Evolutionary conservation across 2,888 invertebrate genomes (phyloP).

Genomic region (Callosobruchus maculatus): DNA sequence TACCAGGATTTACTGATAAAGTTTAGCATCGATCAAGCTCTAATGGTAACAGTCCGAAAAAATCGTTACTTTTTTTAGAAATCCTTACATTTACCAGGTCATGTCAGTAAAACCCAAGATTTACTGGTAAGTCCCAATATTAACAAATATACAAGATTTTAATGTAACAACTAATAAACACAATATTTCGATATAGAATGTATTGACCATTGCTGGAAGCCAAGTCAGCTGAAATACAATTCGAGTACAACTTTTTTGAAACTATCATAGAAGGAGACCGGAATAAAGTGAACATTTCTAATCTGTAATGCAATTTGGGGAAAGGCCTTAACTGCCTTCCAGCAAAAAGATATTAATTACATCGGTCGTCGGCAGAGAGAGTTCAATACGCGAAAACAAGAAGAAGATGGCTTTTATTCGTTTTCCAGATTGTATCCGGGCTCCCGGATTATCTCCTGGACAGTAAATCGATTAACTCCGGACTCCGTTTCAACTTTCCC

Average conservation of each 20-base stretch:
- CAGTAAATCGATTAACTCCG: neutral
- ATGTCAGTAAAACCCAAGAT: too few species aligned
- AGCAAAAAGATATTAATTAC: slow-evolving; percentile 35
- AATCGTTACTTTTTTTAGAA: too few species aligned
- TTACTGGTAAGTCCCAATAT: too few species aligned
- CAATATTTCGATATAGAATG: neutral
- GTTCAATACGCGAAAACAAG: slow-evolving; percentile 25
- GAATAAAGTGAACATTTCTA: neutral
- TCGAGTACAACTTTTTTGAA: neutral
- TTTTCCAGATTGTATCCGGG: slow-evolving; percentile 3
- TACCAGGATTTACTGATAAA: too few species aligned
- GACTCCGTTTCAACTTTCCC: neutral
- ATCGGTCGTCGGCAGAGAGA: slow-evolving; percentile 16
- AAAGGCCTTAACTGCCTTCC: slow-evolving; percentile 11
- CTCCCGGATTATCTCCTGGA: neutral
- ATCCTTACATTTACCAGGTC: too few species aligned
- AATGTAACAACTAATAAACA: neutral
- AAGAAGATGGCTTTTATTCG: slow-evolving; percentile 1
- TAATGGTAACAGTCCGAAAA: too few species aligned
- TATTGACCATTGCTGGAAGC: neutral
- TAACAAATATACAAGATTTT: too few species aligned
- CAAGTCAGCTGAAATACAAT: neutral
- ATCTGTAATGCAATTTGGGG: slow-evolving; percentile 2
- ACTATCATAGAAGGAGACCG: neutral
- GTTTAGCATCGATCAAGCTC: too few species aligned